Base-by-base conservation (phyloP, 37 sponge, comb jelly and placozoan species). In the Halichondria panicea region DNA sequence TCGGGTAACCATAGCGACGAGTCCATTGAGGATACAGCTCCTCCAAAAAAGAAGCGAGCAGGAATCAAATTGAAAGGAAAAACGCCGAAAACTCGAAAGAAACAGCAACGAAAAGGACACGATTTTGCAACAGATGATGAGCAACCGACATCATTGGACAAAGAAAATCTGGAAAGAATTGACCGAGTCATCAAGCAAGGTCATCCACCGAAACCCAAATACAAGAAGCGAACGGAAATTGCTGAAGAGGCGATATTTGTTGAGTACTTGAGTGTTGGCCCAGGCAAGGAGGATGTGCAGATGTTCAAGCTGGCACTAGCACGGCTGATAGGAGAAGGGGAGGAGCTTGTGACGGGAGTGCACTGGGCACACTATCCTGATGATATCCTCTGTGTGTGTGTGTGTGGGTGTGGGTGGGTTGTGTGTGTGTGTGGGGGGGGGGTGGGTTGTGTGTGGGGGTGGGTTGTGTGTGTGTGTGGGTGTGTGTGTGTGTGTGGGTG, bases 361-460 rank as follows among this genome's bases (percentile, higher is more conserved):
- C 43, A 42, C 40, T 95, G 93, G 89, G 72, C 92, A 31, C 58
- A 88, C 86, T 87, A 95, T 65, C 93, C 93, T 36, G 42, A 55
- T 27, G n/a, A 78, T 81, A 85, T 88, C 78, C 78, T 64, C n/a
- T n/a, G n/a, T n/a, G n/a, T n/a, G n/a, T n/a, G n/a, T n/a, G n/a
- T n/a, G n/a, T n/a, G n/a, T n/a, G n/a, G n/a, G n/a, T n/a, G n/a
- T n/a, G n/a, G n/a, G n/a, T n/a, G n/a, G n/a, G n/a, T n/a, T n/a
- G n/a, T n/a, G n/a, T n/a, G n/a, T n/a, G n/a, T n/a, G n/a, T n/a
- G n/a, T n/a, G n/a, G n/a, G n/a, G n/a, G n/a, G n/a, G n/a, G n/a
- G n/a, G n/a, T n/a, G n/a, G n/a, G n/a, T n/a, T n/a, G n/a, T n/a
- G n/a, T n/a, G n/a, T n/a, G n/a, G n/a, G n/a, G n/a, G n/a, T n/a